Evolutionary conservation across 2,797 vertebrate genomes (phyloP).

Genomic region (Alauda arvensis): DNA sequence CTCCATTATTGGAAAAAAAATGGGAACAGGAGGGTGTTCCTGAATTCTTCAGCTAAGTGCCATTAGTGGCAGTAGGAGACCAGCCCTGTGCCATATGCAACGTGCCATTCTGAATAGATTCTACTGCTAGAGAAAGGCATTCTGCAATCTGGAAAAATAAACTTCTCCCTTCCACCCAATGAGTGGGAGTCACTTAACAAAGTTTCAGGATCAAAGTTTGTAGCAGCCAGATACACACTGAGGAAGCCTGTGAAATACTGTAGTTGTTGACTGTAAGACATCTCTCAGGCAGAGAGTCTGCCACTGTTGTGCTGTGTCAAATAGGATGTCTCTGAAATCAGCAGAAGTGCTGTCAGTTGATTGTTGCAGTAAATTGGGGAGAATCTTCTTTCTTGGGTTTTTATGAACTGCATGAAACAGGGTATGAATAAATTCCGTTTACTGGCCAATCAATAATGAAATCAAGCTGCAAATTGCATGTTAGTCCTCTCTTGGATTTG

Average conservation of each 20-base stretch:
- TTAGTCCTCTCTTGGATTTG: conserved; percentile 17
- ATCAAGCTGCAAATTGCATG: conserved; percentile 28
- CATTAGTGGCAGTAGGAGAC: background rate
- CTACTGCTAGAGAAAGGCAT: background rate
- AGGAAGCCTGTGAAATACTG: background rate
- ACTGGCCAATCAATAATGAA: conserved; percentile 28
- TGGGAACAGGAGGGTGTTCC: background rate
- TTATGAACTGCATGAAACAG: background rate
- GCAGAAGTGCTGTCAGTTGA: background rate
- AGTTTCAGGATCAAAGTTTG: background rate
- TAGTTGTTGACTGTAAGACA: background rate
- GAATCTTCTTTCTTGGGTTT: background rate
- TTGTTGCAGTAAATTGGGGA: background rate
- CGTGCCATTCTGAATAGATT: background rate
- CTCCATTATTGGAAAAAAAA: background rate
- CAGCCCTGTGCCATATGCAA: background rate
- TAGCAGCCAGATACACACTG: background rate
- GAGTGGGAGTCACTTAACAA: background rate
- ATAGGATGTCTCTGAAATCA: background rate
- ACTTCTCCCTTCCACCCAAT: background rate
- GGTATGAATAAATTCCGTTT: conserved; percentile 6
- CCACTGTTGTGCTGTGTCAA: background rate
- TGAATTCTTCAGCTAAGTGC: background rate
- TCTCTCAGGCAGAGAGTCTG: background rate
- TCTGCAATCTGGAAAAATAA: background rate